Base-by-base conservation (phyloP, 2,888 invertebrate genomes). In the Amblyjoppa fuscipennis region DNA sequence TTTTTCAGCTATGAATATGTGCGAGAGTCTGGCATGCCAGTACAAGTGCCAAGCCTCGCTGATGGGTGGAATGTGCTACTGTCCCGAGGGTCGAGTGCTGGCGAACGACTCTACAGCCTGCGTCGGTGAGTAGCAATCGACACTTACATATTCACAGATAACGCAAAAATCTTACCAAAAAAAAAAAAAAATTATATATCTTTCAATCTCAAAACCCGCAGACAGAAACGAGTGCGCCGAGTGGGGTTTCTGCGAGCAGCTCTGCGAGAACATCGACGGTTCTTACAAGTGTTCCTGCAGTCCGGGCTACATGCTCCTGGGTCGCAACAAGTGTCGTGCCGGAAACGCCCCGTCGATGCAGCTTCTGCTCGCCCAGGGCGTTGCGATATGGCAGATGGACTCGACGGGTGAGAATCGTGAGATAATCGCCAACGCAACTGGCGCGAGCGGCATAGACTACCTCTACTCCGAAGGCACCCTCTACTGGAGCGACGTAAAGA, bases 231-330 rank as follows among this genome's bases (percentile, higher is more conserved):
- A 99, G 94, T 98, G 98, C 94, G 94, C 95, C 68, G 98, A 98
- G 94, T 98, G 98, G 98, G 98, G 98, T 59, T 98, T 96, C 94
- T 99, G 99, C 94, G 99, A 99, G 93, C 99, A 99, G 94, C 95
- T 97, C 45, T 99, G 99, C 94, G 96, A 96, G 83, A 99, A 99
- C 94, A 97, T 97, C 0, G 97, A 97, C 0, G 98, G 97, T 59
- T 96, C 98, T 11, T 99, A 97, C 94, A 95, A 94, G 59, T 99
- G 99, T 94, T 96, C 96, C 20, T 99, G 99, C 93, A 96, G 96
- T 0, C 95, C 96, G 0, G 98, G 98, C 53, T 98, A 98, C 94
- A 94, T 95, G 3, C 94, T 97, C 75, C 95, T 95, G 83, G 96
- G 96, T 88, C 95, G 95, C 66, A 95, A 95, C 85, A 96, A 96